phyloP scores from a whole-genome alignment of 1,140 invertebrate species.

The Hycleus cichorii region DNA sequence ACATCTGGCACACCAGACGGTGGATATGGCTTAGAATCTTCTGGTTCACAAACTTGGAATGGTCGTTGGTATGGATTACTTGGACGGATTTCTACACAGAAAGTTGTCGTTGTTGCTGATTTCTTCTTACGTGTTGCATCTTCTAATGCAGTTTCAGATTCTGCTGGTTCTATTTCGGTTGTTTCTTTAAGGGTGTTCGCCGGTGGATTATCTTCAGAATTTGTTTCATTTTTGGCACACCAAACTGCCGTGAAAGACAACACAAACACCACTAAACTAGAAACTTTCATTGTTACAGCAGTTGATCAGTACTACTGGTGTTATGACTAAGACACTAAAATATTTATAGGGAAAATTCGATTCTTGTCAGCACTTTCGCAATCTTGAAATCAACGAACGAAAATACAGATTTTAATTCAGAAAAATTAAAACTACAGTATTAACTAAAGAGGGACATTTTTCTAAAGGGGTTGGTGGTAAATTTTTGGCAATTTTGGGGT shows the following conservation, averaged over 20 bases:
- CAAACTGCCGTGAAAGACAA: not conserved
- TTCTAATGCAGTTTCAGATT: constrained; percentile 7
- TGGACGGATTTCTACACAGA: constrained; percentile 40
- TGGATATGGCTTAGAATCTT: constrained; percentile 4
- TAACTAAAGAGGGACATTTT: too few species aligned
- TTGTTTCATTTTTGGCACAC: not conserved
- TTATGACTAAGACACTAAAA: not conserved
- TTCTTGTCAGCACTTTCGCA: too few species aligned
- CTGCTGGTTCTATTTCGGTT: not conserved
- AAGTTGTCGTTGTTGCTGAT: constrained; percentile 38
- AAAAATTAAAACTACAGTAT: too few species aligned
- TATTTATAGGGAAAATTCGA: too few species aligned
- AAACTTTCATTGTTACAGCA: constrained; percentile 2
- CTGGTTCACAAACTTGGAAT: constrained; percentile 36
- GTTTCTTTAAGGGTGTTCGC: constrained; percentile 2
- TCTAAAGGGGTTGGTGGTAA: too few species aligned
- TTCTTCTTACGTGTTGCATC: constrained; percentile 32
- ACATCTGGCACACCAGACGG: not conserved
- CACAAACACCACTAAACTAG: not conserved
- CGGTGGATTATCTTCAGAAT: not conserved
- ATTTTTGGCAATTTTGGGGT: too few species aligned
- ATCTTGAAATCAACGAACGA: too few species aligned
- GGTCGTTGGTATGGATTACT: constrained; percentile 34
- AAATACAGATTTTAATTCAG: too few species aligned
- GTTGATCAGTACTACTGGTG: not conserved